Conservation (phyloP, 2,888 invertebrate species). For the Hydrotaea cyrtoneurina region DNA sequence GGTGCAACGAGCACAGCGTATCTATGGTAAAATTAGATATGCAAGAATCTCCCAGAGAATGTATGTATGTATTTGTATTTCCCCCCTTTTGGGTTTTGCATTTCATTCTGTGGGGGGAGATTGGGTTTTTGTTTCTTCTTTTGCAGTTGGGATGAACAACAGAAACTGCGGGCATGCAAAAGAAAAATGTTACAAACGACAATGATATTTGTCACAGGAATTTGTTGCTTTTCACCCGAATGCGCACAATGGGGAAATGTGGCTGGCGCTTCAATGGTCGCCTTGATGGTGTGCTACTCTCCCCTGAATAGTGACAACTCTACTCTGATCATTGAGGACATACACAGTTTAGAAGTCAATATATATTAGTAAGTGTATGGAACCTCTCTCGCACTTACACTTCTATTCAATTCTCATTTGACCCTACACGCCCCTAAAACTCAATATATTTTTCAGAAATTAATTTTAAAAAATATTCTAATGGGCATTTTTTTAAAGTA, state of each 20-base stretch:
- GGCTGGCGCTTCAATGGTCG: background rate
- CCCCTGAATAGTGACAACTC: no score
- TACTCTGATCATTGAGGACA: no score
- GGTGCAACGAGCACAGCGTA: background rate
- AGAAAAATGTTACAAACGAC: slow-evolving; percentile 17
- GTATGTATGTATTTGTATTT: background rate
- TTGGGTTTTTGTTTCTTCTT: background rate
- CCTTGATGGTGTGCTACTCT: no score
- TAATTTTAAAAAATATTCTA: no score
- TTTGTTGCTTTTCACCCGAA: slow-evolving; percentile 27
- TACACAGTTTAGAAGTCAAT: no score
- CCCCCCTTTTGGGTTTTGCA: background rate
- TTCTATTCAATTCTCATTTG: no score
- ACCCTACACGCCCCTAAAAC: no score
- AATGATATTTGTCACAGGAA: slow-evolving; percentile 34
- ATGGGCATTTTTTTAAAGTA: no score
- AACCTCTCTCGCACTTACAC: no score
- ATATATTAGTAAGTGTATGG: no score
- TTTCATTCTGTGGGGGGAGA: background rate
- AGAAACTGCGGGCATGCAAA: background rate
- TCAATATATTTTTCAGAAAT: no score
- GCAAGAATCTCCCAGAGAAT: background rate
- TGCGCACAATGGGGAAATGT: background rate
- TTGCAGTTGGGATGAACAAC: background rate
- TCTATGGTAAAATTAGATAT: background rate